Evolutionary conservation across 2,113 vertebrate genomes (phyloP).

Genomic region (Aphyosemion australe): DNA sequence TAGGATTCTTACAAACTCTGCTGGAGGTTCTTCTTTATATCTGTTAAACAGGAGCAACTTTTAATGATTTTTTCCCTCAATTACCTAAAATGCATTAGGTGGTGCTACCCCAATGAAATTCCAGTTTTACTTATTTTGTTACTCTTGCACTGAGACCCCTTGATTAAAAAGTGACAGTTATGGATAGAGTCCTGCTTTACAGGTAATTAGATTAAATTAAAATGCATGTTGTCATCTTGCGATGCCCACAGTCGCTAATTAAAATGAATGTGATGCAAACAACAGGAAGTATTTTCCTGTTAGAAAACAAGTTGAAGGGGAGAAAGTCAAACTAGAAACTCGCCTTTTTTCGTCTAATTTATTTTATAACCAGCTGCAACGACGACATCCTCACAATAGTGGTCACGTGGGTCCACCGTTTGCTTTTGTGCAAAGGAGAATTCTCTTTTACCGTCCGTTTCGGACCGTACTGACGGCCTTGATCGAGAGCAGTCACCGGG

Average conservation of each 20-base stretch:
- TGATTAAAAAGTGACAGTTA: slow-evolving; percentile 82
- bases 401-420: neutral
- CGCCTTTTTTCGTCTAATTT: slow-evolving; percentile 12
- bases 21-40: slow-evolving; percentile 6
- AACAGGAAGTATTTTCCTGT: slow-evolving; percentile 49
- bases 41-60: neutral
- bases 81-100: slow-evolving; percentile 5
- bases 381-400: neutral
- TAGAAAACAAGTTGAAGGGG: slow-evolving; percentile 66
- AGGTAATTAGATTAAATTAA: slow-evolving; percentile 83
- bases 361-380: neutral
- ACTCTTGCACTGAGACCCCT: slow-evolving; percentile 58
- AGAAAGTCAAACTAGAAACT: slow-evolving; percentile 46
- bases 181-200: slow-evolving; percentile 79
- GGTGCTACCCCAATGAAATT: slow-evolving; percentile 26
- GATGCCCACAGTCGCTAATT: slow-evolving; percentile 73
- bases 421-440: neutral
- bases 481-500: slow-evolving; percentile 32
- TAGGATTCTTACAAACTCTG: slow-evolving; percentile 13
- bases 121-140: slow-evolving; percentile 52
- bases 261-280: slow-evolving; percentile 78
- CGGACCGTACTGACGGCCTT: slow-evolving; percentile 28
- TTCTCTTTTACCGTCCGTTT: neutral
- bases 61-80: neutral
- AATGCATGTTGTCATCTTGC: slow-evolving; percentile 76